Evolutionary conservation across 2,888 invertebrate genomes (phyloP).

Genomic region (Caenorhabditis sp.): DNA sequence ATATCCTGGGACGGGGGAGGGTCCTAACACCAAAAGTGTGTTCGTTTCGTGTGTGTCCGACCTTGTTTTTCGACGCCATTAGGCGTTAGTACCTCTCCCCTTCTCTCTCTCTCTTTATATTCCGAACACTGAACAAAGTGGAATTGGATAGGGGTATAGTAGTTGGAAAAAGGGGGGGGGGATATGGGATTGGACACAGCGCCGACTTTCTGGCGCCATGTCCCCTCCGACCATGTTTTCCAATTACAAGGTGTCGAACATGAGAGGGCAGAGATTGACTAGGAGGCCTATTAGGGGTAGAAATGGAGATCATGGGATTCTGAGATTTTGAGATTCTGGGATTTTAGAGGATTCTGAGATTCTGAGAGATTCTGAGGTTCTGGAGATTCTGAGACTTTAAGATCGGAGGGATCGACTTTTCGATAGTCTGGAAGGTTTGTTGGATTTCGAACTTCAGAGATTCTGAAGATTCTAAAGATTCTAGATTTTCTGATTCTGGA

Average conservation of each 20-base stretch:
- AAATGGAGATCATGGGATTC: neutral
- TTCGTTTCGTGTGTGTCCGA: slow-evolving; percentile 51
- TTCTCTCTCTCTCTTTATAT: too few species aligned
- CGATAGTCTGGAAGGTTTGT: too few species aligned
- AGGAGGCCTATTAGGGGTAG: neutral
- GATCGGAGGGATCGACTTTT: too few species aligned
- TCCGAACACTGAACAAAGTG: too few species aligned
- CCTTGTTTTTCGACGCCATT: slow-evolving; percentile 62
- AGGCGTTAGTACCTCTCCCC: slow-evolving; percentile 29
- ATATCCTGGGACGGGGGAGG: too few species aligned
- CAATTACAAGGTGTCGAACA: slow-evolving; percentile 37
- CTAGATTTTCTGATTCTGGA: too few species aligned
- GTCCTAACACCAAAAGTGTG: neutral
- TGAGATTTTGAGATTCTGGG: neutral
- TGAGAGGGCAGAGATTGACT: neutral
- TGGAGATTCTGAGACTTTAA: too few species aligned
- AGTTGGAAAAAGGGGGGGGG: neutral
- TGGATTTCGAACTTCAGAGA: too few species aligned
- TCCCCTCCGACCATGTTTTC: neutral
- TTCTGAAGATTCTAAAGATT: too few species aligned
- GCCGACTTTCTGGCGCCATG: slow-evolving; percentile 56
- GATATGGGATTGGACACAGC: neutral
- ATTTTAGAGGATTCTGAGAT: neutral
- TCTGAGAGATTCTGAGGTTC: too few species aligned
- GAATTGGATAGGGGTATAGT: neutral